Conservation (phyloP, 1,140 invertebrate species). For the Drosophila chauvacae region DNA sequence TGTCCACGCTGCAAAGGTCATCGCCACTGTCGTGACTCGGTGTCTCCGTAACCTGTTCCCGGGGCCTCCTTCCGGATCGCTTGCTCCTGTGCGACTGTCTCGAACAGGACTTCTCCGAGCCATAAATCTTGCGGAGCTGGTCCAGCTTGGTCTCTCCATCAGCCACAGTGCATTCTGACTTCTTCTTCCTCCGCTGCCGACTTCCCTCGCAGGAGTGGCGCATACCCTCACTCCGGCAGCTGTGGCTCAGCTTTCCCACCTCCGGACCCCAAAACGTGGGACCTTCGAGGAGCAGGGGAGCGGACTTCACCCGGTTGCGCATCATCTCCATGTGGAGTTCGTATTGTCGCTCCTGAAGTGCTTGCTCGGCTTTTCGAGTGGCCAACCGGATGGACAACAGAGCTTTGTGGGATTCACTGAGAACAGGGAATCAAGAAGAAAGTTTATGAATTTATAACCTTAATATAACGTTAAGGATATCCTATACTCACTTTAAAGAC, state of each 20-base stretch:
- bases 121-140: constrained; percentile 76
- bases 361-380: constrained; percentile 82
- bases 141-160: constrained; percentile 59
- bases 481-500: constrained; percentile 68
- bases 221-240: constrained; percentile 65
- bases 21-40: constrained; percentile 75
- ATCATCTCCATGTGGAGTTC: constrained; percentile 83
- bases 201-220: constrained; percentile 65
- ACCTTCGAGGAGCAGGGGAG: constrained; percentile 78
- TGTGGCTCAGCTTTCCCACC: constrained; percentile 77
- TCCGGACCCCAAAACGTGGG: constrained; percentile 78
- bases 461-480: not conserved
- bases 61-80: constrained; percentile 24
- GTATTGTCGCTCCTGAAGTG: constrained; percentile 76
- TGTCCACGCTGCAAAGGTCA: constrained; percentile 77
- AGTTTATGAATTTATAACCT: not conserved
- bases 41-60: constrained; percentile 34
- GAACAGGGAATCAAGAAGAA: not conserved
- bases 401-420: constrained; percentile 78
- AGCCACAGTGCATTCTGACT: constrained; percentile 47
- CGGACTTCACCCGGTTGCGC: constrained; percentile 79
- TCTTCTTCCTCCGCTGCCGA: constrained; percentile 57
- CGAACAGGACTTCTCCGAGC: constrained; percentile 62
- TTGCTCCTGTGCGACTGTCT: constrained; percentile 66
- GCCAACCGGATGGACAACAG: constrained; percentile 75